Base-by-base conservation (phyloP, 2,113 vertebrate species). In the Myocastor coypus region DNA sequence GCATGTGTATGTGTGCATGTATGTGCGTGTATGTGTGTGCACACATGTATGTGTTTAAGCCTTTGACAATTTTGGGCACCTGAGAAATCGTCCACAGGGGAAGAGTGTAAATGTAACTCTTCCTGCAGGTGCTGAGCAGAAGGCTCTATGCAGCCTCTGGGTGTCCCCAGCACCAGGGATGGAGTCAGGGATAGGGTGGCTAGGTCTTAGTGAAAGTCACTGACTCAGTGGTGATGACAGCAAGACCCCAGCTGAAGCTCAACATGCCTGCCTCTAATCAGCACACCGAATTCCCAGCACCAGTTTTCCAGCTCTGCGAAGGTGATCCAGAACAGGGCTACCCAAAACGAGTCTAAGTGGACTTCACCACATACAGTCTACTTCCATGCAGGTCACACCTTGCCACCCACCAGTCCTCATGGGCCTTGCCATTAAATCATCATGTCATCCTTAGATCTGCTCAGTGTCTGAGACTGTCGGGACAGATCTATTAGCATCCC, bases 131-230 rank as follows among this genome's bases (percentile, higher is more conserved):
- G 50, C 4, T 8, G 2, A 73, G 55, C 50, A 64, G 59, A 82
- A 64, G 7, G 26, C 19, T 83, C 7, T 46, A 22, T 82, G n/a
- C 42, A 64, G 7, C 50, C 50, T 84, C 57, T 77, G 46, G 46
- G 26, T 71, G 40, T 61, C 24, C 40, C 30, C 42, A 12, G 30
- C 40, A 57, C 30, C 63, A 83, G 40, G 30, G 20, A 87, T 34
- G 32, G 8, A 52, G 46, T 75, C 22, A 26, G 50, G 46, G 63
- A n/a, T n/a, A 6, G 1, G 8, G 13, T 83, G 14, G 5, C 40
- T 89, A 81, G 24, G n/a, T 37, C 81, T 84, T 91, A 83, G 85
- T 6, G 64, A 86, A 77, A 69, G 42, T 42, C 46, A 88, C 78
- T 78, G 52, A 30, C 24, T 83, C 40, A 61, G 24, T 16, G 66